Conservation (phyloP, 2,888 invertebrate species). For the Rhamphomyia laevipes region DNA sequence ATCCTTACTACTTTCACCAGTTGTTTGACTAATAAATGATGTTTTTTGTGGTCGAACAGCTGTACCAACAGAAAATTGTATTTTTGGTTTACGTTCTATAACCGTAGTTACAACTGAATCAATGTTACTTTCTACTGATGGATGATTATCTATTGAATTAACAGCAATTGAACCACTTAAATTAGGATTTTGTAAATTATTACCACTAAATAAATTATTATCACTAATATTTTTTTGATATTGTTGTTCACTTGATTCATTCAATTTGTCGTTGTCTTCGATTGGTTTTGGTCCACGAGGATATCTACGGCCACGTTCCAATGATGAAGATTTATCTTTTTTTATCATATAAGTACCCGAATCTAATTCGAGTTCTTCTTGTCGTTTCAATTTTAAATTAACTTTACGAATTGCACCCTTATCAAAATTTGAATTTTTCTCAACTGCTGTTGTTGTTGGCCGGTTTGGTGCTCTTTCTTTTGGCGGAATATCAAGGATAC, state of each 20-base stretch:
- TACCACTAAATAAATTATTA: constrained; percentile 16
- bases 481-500: constrained; percentile 34
- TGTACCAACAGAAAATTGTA: constrained; percentile 32
- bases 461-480: constrained; percentile 32
- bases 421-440: constrained; percentile 19
- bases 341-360: neutral
- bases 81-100: constrained; percentile 10
- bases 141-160: neutral
- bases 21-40: constrained; percentile 13
- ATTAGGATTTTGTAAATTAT: constrained; percentile 18
- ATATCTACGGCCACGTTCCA: constrained; percentile 9
- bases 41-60: constrained; percentile 25
- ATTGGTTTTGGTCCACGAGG: constrained; percentile 4
- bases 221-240: neutral
- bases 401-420: constrained; percentile 20
- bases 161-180: constrained; percentile 14
- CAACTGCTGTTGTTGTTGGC: constrained; percentile 22
- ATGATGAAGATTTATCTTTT: constrained; percentile 7
- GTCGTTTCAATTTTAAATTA: constrained; percentile 13
- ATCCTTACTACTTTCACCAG: constrained; percentile 15
- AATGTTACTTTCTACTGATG: constrained; percentile 6
- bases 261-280: constrained; percentile 5
- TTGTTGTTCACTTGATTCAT: constrained; percentile 19
- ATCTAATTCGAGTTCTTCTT: neutral
- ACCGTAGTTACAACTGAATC: neutral